Evolutionary conservation across 2,888 invertebrate species (phyloP).

Genomic region (Catocala fraxini): DNA sequence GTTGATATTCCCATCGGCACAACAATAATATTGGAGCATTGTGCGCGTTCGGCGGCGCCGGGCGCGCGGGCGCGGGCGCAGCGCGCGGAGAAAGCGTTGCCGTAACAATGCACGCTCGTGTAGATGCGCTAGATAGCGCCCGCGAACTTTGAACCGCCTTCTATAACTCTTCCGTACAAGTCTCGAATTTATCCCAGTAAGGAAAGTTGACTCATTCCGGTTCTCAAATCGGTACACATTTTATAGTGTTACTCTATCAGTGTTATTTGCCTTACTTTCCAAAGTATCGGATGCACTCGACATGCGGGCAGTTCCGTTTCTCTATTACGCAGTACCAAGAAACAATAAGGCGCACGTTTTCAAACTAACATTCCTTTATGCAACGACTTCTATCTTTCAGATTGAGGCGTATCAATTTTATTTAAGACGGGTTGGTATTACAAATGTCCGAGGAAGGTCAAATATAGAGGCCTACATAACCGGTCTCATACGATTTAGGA

Average conservation of each 20-base stretch:
- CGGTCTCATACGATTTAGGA: constrained; percentile 30
- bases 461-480: constrained; percentile 22
- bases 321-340: constrained; percentile 34
- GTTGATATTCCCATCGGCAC: constrained; percentile 51
- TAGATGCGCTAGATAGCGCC: constrained; percentile 61
- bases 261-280: constrained; percentile 41
- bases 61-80: constrained; percentile 36
- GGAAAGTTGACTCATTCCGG: constrained; percentile 38
- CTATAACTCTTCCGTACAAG: constrained; percentile 47
- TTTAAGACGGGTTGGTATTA: constrained; percentile 23
- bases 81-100: constrained; percentile 58
- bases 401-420: constrained; percentile 11
- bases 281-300: constrained; percentile 38
- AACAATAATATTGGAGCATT: constrained; percentile 57
- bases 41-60: constrained; percentile 33
- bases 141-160: constrained; percentile 61
- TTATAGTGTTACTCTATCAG: constrained; percentile 43
- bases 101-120: constrained; percentile 56
- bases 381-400: constrained; percentile 3
- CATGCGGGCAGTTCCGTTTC: constrained; percentile 37
- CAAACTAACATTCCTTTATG: constrained; percentile 30
- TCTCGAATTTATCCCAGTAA: constrained; percentile 32
- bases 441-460: constrained; percentile 25
- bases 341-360: constrained; percentile 34
- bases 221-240: constrained; percentile 45